A percentile compares a stretch with the other conserved stretches of the same genome.
Conservation (phyloP, 2,113 vertebrate species). For the Cryptomyrus ogoouensis region DNA sequence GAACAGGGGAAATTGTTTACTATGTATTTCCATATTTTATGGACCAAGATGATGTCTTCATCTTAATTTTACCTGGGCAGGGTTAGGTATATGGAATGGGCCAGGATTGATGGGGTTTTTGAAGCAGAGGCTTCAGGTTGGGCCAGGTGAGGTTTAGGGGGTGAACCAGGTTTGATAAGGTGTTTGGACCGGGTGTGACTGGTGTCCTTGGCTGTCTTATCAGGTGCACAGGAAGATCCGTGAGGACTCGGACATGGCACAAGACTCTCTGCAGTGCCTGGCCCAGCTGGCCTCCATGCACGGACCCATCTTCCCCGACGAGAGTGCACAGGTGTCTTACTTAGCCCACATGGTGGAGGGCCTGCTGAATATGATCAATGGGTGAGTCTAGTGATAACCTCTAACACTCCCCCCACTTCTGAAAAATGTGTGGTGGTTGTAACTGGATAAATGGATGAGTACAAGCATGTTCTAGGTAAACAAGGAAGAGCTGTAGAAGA, state of each 20-base stretch:
- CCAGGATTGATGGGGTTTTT: background rate
- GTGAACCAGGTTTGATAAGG: background rate
- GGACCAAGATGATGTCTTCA: background rate
- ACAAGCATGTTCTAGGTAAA: background rate
- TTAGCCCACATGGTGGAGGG: constrained; percentile 96
- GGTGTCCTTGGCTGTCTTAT: constrained; percentile 36
- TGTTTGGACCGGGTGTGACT: background rate
- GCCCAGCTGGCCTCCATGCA: constrained; percentile 95
- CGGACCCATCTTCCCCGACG: constrained; percentile 88
- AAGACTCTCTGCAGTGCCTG: constrained; percentile 95
- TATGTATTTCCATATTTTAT: background rate
- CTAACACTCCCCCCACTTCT: background rate
- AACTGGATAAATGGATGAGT: background rate
- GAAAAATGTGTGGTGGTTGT: background rate
- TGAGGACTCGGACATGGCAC: constrained; percentile 98
- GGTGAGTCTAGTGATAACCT: constrained; percentile 68
- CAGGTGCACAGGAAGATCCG: constrained; percentile 98
- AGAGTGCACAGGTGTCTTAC: constrained; percentile 92
- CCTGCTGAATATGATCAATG: constrained; percentile 92
- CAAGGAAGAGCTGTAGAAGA: background rate
- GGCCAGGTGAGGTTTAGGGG: background rate
- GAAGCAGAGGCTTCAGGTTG: background rate
- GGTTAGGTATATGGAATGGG: background rate
- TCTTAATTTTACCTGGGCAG: background rate
- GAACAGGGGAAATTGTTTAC: background rate